phyloP scores from a whole-genome alignment of 2,797 vertebrate genomes.

The Cyclopterus lumpus region DNA sequence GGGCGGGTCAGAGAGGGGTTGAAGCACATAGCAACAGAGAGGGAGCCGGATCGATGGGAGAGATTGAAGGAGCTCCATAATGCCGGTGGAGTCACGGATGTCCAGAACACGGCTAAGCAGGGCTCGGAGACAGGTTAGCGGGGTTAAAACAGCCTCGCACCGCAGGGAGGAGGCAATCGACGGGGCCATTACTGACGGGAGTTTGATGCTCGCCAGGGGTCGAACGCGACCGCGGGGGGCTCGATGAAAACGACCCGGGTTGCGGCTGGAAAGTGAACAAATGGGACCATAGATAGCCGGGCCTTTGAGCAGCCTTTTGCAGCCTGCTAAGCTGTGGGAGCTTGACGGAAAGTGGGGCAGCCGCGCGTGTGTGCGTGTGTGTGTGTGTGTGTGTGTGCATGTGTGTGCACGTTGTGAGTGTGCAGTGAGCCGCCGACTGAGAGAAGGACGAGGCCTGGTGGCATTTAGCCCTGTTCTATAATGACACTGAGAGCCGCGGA shows the following conservation, averaged over 20 bases:
- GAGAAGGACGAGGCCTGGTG: constrained; percentile 73
- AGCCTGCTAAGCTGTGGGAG: constrained; percentile 62
- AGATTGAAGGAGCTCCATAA: constrained; percentile 80
- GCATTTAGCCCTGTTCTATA: constrained; percentile 79
- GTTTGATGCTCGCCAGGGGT: constrained; percentile 54
- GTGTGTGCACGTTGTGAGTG: constrained; percentile 15
- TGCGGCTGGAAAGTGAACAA: constrained; percentile 25
- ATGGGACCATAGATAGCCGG: constrained; percentile 33
- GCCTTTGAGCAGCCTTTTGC: constrained; percentile 51
- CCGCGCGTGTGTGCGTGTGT: constrained; percentile 41
- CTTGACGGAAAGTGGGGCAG: constrained; percentile 63
- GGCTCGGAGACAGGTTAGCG: constrained; percentile 69
- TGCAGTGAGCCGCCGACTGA: constrained; percentile 48
- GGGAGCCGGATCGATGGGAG: constrained; percentile 76
- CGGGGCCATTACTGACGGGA: constrained; percentile 59
- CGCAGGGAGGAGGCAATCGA: constrained; percentile 65
- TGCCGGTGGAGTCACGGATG: constrained; percentile 76
- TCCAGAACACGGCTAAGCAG: constrained; percentile 75
- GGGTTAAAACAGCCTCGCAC: constrained; percentile 78
- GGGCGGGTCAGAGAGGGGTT: constrained; percentile 80
- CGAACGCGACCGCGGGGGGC: constrained; percentile 21
- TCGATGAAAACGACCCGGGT: not conserved
- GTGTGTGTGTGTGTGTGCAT: constrained; percentile 36
- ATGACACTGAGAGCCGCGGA: constrained; percentile 75
- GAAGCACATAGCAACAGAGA: constrained; percentile 77